phyloP scores from a whole-genome alignment of 2,797 vertebrate species.

The Protosalanx chinensis region DNA sequence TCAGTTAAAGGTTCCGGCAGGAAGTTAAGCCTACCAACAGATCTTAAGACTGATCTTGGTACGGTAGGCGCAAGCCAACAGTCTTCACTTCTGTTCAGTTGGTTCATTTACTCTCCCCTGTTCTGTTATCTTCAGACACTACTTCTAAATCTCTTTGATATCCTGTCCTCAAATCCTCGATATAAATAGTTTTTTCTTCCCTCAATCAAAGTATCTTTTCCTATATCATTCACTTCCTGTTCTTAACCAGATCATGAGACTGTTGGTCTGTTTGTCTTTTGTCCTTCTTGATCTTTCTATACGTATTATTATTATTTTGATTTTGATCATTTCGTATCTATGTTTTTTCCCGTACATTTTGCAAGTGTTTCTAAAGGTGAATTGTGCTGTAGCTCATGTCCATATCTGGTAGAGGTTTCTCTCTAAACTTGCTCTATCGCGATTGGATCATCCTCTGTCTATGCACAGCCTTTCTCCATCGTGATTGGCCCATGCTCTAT shows the following conservation, averaged over 20 bases:
- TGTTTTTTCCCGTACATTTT: slow-evolving; percentile 72
- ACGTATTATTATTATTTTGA: slow-evolving; percentile 54
- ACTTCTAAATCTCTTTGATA: slow-evolving; percentile 45
- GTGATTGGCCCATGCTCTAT: slow-evolving; percentile 21
- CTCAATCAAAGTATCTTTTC: slow-evolving; percentile 37
- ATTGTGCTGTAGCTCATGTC: slow-evolving; percentile 62
- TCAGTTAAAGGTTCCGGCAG: slow-evolving; percentile 98
- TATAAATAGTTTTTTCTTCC: slow-evolving; percentile 31
- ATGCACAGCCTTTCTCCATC: slow-evolving; percentile 45
- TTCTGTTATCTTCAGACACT: slow-evolving; percentile 45
- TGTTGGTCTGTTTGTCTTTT: slow-evolving; percentile 44
- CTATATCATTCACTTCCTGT: slow-evolving; percentile 56
- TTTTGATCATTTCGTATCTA: slow-evolving; percentile 40
- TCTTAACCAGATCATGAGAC: slow-evolving; percentile 57
- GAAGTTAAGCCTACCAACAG: slow-evolving; percentile 99
- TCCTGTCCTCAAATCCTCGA: slow-evolving; percentile 42
- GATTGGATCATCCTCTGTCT: slow-evolving; percentile 62
- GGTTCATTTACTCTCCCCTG: slow-evolving; percentile 57
- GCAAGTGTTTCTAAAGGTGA: slow-evolving; percentile 79
- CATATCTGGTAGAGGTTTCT: slow-evolving; percentile 62
- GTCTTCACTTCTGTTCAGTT: slow-evolving; percentile 72
- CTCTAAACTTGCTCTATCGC: slow-evolving; percentile 52
- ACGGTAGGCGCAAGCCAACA: slow-evolving; percentile 96
- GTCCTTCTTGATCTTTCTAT: slow-evolving; percentile 42
- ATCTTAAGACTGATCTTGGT: slow-evolving; percentile 99